A percentile compares a stretch with the other conserved stretches of the same genome.
These are phyloP conservation scores for Valencia hispanica DNA, from an alignment of 2,797 vertebrate genomes.

Conservation along the genomic window DNA sequence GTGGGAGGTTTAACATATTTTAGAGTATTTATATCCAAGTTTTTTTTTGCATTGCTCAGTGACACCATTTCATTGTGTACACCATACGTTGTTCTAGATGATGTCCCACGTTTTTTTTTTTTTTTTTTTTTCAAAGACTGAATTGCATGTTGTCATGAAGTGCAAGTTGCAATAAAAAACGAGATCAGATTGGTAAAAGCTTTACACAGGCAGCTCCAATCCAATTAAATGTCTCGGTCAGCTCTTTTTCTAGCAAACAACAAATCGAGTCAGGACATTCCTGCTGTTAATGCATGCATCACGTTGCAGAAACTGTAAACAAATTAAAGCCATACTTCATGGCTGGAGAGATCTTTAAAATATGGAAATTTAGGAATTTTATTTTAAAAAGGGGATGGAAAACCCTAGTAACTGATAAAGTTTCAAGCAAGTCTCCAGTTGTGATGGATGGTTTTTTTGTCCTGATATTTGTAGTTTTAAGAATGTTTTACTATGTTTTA, in stretches of 20 bases:
- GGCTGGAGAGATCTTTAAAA: conserved; percentile 50
- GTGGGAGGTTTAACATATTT: neutral
- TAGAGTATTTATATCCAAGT: too few species aligned
- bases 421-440: conserved; percentile 43
- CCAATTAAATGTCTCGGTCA: conserved; percentile 5
- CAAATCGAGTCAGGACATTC: conserved; percentile 51
- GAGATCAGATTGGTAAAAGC: neutral
- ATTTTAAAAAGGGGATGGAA: neutral
- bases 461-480: conserved; percentile 25
- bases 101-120: too few species aligned
- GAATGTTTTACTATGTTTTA: conserved; percentile 5
- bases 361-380: conserved; percentile 15
- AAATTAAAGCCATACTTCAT: conserved; percentile 45
- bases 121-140: too few species aligned
- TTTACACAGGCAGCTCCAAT: neutral
- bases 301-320: conserved; percentile 18
- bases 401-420: conserved; percentile 9
- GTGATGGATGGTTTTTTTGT: conserved; percentile 46
- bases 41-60: neutral
- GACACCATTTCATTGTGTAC: neutral
- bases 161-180: neutral
- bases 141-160: neutral
- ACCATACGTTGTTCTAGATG: too few species aligned
- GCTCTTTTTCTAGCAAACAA: conserved; percentile 3
- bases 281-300: conserved; percentile 44